phyloP scores from a whole-genome alignment of 1,140 invertebrate genomes.

The Cydia pomonella region DNA sequence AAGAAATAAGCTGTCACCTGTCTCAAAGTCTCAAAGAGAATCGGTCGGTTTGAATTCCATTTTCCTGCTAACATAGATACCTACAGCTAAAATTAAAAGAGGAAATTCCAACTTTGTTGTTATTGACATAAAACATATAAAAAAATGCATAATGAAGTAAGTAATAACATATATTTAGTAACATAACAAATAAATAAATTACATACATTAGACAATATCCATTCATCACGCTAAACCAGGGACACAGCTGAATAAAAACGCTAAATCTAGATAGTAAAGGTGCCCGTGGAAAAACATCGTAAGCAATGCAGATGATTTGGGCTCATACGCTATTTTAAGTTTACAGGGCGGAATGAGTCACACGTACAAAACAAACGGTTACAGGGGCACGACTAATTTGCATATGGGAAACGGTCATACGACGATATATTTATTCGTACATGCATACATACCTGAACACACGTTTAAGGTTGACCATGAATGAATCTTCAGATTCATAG shows the following conservation, averaged over 20 bases:
- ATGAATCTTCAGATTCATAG: not conserved
- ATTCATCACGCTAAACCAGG: constrained; percentile 8
- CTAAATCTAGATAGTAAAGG: constrained; percentile 59
- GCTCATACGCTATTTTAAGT: constrained; percentile 31
- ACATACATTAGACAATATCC: constrained; percentile 13
- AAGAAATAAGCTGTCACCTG: not conserved
- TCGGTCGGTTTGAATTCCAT: no score
- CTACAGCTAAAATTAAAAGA: no score
- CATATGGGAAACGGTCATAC: constrained; percentile 69
- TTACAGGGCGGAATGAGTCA: constrained; percentile 42
- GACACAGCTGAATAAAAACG: constrained; percentile 22
- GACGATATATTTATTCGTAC: constrained; percentile 35
- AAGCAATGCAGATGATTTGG: not conserved
- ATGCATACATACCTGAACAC: not conserved
- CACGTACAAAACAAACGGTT: constrained; percentile 72
- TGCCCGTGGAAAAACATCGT: constrained; percentile 40
- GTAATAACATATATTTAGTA: not conserved
- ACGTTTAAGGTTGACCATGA: not conserved
- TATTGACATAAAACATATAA: no score
- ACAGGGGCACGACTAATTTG: constrained; percentile 69
- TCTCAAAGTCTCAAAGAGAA: not conserved
- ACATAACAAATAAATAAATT: not conserved
- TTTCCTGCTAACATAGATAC: no score
- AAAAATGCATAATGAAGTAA: not conserved
- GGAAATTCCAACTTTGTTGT: no score